Evolutionary conservation across 2,888 invertebrate genomes (phyloP).

Genomic region (Andrena chrysosceles): DNA sequence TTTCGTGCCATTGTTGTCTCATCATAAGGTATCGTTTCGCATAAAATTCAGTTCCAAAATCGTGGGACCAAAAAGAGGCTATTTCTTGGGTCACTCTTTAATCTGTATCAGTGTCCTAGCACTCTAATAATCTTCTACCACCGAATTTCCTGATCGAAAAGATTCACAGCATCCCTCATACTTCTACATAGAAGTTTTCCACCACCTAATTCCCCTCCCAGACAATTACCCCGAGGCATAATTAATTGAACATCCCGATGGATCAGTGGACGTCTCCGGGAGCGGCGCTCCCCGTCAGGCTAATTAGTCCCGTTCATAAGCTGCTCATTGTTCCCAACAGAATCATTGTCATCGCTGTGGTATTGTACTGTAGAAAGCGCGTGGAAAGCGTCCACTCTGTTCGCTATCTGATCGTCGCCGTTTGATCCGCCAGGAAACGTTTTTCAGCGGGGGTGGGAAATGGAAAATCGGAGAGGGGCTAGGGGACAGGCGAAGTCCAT

Average conservation of each 20-base stretch:
- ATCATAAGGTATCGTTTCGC: too few relatives aligned
- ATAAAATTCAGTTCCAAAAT: too few relatives aligned
- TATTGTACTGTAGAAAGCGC: constrained; percentile 68
- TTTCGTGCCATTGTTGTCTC: too few relatives aligned
- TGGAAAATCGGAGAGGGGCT: background rate
- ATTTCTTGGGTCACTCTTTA: too few relatives aligned
- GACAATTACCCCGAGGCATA: constrained; percentile 37
- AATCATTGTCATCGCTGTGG: constrained; percentile 65
- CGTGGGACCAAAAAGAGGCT: too few relatives aligned
- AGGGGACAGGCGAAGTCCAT: background rate
- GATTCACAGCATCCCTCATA: too few relatives aligned
- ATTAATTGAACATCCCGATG: constrained; percentile 50
- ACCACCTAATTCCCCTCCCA: background rate
- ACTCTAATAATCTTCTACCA: too few relatives aligned
- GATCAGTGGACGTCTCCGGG: constrained; percentile 12
- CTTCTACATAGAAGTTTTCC: background rate
- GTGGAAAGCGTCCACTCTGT: constrained; percentile 62
- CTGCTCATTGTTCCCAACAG: constrained; percentile 45
- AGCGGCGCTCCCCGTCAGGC: constrained; percentile 7
- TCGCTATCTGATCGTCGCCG: constrained; percentile 49
- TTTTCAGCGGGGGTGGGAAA: constrained; percentile 51
- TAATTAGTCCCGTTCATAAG: constrained; percentile 45
- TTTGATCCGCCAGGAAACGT: constrained; percentile 25
- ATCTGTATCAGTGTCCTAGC: too few relatives aligned
- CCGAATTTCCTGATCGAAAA: too few relatives aligned